Percentiles rank a stretch among this genome's conserved stretches.
Evolutionary conservation across 2,797 vertebrate species (phyloP).

Genomic region (Meda fulgida): DNA sequence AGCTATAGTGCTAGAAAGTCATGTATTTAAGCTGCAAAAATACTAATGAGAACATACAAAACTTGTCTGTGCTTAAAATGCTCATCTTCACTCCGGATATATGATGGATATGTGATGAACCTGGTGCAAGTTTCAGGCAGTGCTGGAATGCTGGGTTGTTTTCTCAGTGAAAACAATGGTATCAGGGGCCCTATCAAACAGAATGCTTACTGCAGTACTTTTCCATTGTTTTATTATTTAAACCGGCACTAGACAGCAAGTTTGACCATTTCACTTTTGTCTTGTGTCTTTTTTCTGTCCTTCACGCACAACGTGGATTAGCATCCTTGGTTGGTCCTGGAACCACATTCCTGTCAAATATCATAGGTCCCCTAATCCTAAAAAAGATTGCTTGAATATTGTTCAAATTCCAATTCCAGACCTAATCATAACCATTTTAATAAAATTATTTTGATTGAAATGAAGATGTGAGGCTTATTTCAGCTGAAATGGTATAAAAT

Average conservation of each 20-base stretch:
- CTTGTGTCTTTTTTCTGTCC: not conserved
- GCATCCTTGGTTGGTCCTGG: not conserved
- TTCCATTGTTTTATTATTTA: too few species aligned
- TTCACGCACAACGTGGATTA: not conserved
- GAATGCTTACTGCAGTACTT: too few species aligned
- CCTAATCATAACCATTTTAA: not conserved
- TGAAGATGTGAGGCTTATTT: not conserved
- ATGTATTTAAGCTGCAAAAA: conserved; percentile 18
- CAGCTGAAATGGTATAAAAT: not conserved
- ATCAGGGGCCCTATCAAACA: too few species aligned
- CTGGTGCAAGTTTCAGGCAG: not conserved
- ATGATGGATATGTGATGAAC: not conserved
- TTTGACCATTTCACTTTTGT: not conserved
- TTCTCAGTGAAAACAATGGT: not conserved
- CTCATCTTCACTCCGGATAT: not conserved
- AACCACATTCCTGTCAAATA: not conserved
- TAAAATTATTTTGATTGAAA: not conserved
- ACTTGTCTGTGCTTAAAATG: not conserved
- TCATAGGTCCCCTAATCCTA: not conserved
- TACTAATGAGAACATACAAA: not conserved
- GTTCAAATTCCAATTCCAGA: not conserved
- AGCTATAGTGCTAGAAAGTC: not conserved
- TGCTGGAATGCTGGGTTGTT: not conserved
- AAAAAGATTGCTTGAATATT: not conserved
- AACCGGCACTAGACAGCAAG: too few species aligned